phyloP scores from a whole-genome alignment of 2,888 invertebrate genomes.

The Acleris holmiana region DNA sequence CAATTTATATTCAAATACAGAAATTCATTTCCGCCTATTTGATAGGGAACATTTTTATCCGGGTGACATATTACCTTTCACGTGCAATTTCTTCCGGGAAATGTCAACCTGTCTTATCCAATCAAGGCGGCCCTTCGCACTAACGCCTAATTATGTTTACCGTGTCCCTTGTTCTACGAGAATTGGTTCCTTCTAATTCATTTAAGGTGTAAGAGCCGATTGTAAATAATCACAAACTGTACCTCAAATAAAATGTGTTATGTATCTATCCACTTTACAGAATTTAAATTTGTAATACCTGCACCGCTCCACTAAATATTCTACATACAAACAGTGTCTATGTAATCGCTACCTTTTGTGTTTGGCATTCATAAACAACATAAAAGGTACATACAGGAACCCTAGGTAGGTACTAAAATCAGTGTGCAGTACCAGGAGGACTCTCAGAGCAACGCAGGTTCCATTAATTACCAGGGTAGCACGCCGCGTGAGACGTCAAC shows the following conservation, averaged over 20 bases:
- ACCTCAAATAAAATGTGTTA: not conserved
- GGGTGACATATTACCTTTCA: slow-evolving; percentile 67
- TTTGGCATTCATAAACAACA: not conserved
- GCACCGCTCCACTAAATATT: no score
- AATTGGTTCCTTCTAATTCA: slow-evolving; percentile 54
- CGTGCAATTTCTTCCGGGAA: slow-evolving; percentile 62
- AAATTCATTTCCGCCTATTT: slow-evolving; percentile 43
- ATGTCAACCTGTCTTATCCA: slow-evolving; percentile 64
- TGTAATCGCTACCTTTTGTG: not conserved
- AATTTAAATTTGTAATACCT: no score
- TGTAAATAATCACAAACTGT: slow-evolving; percentile 43
- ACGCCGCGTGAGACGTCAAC: slow-evolving; percentile 56
- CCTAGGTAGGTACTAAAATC: slow-evolving; percentile 43
- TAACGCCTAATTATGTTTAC: slow-evolving; percentile 72
- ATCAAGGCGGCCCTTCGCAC: slow-evolving; percentile 62
- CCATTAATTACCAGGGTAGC: slow-evolving; percentile 60
- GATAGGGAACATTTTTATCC: slow-evolving; percentile 58
- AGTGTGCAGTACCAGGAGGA: slow-evolving; percentile 49
- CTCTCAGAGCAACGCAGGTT: slow-evolving; percentile 61
- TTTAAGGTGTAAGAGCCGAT: slow-evolving; percentile 51
- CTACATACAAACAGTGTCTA: no score
- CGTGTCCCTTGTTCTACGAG: slow-evolving; percentile 56
- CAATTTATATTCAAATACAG: slow-evolving; percentile 24
- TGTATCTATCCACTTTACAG: not conserved
- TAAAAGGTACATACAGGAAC: slow-evolving; percentile 13